Base-by-base conservation (phyloP, 1,140 invertebrate genomes). In the Diuraphis noxia region DNA sequence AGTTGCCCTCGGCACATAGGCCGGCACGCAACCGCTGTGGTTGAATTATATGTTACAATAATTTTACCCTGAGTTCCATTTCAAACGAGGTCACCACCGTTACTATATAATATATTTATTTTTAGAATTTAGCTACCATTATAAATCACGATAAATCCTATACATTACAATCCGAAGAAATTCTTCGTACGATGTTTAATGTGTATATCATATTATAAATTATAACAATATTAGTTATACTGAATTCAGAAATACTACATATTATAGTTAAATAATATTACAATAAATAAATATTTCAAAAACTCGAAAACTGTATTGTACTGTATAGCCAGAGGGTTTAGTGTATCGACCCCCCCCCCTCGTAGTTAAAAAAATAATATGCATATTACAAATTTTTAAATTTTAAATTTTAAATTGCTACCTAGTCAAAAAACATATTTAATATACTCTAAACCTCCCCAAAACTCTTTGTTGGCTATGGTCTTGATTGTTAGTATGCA, bases 1-100 rank as follows among this genome's bases (percentile, higher is more conserved):
- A 91, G 89, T 79, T 91, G 89, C 89, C 89, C 89, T 91, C 89
- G 77, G 89, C 88, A 90, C 72, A 90, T 90, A 90, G 88, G 88
- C 88, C 40, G 88, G 41, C 77, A 82, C 89, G 89, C 89, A 82
- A 82, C 77, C 89, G 77, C 89, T 43, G 89, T 82, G 77, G 89
- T 91, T 79, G 77, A 91, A 91, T 91, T 91, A 91, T 82, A 82
- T 40, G 89, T 91, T 56, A 91, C 89, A 81, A 91, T 91, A 82
- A 91, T 52, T 90, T 25, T 52, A 81, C 43, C 41, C 89, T 1
- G 43, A 4, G 30, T 91, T 49, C 21, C 72, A n/a, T 90, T 88
- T 79, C 21, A 90, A 90, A 90, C 56, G 41, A 90, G 89, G 89
- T 91, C 89, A 91, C 40, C 43, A 25, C 13, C 36, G 5, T 36